A percentile compares a stretch with the other conserved stretches of the same genome.
These are phyloP conservation scores for Rotaria magnacalcarata DNA, from an alignment of 2,888 invertebrate species.

Conservation along the genomic window DNA sequence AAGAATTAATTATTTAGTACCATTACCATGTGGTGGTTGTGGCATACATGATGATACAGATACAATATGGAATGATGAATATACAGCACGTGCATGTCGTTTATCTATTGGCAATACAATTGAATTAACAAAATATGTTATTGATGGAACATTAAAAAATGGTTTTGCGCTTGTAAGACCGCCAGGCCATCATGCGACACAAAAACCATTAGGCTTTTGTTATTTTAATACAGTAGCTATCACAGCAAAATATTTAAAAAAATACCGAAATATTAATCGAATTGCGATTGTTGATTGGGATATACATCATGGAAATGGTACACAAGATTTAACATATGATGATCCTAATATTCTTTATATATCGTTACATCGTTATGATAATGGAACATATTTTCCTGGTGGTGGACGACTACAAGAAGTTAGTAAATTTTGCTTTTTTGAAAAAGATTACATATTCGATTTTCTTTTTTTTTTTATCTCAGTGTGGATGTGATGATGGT, in stretches of 20 bases:
- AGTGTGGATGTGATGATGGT: constrained; percentile 81
- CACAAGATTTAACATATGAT: constrained; percentile 55
- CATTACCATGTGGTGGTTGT: constrained; percentile 56
- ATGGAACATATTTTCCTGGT: constrained; percentile 61
- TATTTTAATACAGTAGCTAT: constrained; percentile 76
- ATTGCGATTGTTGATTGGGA: constrained; percentile 61
- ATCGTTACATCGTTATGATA: constrained; percentile 84
- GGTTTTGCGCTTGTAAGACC: constrained; percentile 77
- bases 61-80: constrained; percentile 44
- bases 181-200: constrained; percentile 84
- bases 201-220: constrained; percentile 71
- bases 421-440: neutral
- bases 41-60: constrained; percentile 21
- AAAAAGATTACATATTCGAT: constrained; percentile 46
- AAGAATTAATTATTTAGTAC: neutral
- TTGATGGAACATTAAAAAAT: constrained; percentile 52
- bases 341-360: constrained; percentile 71
- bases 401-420: constrained; percentile 30
- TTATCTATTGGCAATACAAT: constrained; percentile 30
- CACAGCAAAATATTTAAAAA: constrained; percentile 72
- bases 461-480: neutral
- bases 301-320: constrained; percentile 90
- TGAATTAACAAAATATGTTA: constrained; percentile 38
- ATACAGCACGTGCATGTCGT: constrained; percentile 40
- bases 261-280: constrained; percentile 45